A percentile compares a stretch with the other conserved stretches of the same genome.
Conservation (phyloP, 2,888 invertebrate species). For the Drosophila yooni region DNA sequence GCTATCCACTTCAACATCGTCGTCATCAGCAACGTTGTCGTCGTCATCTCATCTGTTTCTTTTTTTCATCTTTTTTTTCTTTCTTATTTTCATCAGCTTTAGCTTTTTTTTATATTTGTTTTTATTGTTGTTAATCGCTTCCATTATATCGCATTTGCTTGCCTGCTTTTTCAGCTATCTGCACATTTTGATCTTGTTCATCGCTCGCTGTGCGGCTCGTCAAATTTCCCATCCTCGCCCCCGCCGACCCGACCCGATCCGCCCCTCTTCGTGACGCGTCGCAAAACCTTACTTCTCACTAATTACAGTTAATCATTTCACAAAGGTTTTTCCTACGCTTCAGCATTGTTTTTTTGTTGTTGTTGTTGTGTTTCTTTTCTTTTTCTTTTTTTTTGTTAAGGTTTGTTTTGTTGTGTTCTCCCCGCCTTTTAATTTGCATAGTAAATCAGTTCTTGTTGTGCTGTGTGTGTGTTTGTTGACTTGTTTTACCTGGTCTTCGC, state of each 20-base stretch:
- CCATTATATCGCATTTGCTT: constrained; percentile 74
- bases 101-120: constrained; percentile 36
- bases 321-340: constrained; percentile 56
- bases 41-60: constrained; percentile 42
- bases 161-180: constrained; percentile 49
- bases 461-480: constrained; percentile 8
- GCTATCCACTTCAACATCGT: constrained; percentile 45
- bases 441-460: constrained; percentile 71
- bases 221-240: constrained; percentile 27
- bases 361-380: neutral
- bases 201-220: constrained; percentile 33
- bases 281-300: constrained; percentile 57
- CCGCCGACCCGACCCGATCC: neutral
- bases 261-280: constrained; percentile 53
- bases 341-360: constrained; percentile 10
- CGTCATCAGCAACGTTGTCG: constrained; percentile 19
- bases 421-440: constrained; percentile 74
- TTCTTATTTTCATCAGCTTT: constrained; percentile 29
- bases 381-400: constrained; percentile 3
- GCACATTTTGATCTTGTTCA: constrained; percentile 61
- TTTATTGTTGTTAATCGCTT: constrained; percentile 80
- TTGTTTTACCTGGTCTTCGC: constrained; percentile 36
- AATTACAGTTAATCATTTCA: constrained; percentile 73
- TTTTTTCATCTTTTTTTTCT: neutral
- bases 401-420: neutral